A percentile compares a stretch with the other conserved stretches of the same genome.
These are phyloP conservation scores for Heliocidaris tuberculata DNA, from an alignment of 35 echinoderm and acorn worm genomes.

Conservation along the genomic window DNA sequence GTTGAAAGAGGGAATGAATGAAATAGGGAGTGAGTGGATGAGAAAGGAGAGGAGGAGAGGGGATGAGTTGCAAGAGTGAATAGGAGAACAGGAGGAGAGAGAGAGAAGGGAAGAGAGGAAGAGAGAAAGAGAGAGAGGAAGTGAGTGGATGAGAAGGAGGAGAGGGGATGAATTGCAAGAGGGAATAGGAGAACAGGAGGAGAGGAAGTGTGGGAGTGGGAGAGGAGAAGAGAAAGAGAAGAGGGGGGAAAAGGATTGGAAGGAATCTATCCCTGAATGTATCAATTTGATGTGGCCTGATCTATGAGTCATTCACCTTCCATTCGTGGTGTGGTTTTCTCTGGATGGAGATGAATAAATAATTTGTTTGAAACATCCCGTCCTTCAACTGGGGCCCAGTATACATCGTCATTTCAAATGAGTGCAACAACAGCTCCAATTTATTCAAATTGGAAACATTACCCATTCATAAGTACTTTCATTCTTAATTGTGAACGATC, in stretches of 20 bases:
- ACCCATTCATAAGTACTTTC: background rate
- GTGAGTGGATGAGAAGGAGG: too few species aligned
- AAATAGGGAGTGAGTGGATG: too few species aligned
- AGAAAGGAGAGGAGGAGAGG: background rate
- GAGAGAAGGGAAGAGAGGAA: background rate
- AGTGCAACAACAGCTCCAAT: background rate
- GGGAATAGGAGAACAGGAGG: background rate
- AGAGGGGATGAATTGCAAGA: background rate
- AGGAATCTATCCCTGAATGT: background rate
- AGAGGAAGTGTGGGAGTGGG: background rate
- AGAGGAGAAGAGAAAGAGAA: background rate
- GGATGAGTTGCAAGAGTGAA: background rate
- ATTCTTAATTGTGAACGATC: background rate
- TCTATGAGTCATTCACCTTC: slow-evolving; percentile 4
- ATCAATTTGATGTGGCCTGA: background rate
- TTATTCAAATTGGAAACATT: background rate
- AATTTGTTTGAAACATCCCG: background rate
- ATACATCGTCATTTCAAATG: background rate
- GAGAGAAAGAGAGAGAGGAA: too few species aligned
- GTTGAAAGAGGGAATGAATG: too few species aligned
- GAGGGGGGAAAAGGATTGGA: background rate
- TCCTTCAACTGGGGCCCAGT: background rate
- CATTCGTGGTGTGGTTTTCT: background rate
- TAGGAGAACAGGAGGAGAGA: too few species aligned
- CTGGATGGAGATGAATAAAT: background rate